phyloP scores from a whole-genome alignment of 2,797 vertebrate species.

The Ceryle rudis region DNA sequence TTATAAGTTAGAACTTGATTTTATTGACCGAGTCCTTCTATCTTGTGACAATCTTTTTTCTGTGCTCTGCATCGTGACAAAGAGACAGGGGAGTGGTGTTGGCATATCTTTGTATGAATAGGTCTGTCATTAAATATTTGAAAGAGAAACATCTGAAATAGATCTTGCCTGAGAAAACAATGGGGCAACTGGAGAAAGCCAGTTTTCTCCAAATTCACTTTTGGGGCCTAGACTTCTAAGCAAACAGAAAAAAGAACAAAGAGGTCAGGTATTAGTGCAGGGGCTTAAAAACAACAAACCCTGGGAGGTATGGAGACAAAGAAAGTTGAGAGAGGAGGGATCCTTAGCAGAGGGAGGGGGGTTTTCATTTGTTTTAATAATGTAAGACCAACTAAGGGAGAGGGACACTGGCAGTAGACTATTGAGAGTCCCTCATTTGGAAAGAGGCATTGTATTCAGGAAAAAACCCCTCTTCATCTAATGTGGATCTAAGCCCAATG shows the following conservation, averaged over 20 bases:
- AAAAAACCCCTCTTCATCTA: not conserved
- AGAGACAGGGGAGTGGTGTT: slow-evolving; percentile 70
- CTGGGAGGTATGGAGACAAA: not conserved
- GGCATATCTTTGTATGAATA: slow-evolving; percentile 73
- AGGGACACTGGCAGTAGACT: not conserved
- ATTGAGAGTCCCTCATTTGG: not conserved
- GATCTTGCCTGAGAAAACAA: slow-evolving; percentile 70
- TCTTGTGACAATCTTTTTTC: slow-evolving; percentile 53
- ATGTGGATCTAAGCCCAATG: fast-evolving
- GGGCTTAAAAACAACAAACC: not conserved
- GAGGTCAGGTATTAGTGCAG: not conserved
- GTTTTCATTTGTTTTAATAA: not conserved
- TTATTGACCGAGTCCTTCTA: slow-evolving; percentile 45
- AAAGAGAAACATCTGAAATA: slow-evolving; percentile 75
- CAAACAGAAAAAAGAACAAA: not conserved
- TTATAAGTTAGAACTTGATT: slow-evolving; percentile 5
- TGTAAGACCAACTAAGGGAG: not conserved
- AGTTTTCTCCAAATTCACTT: slow-evolving; percentile 61
- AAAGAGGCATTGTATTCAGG: not conserved
- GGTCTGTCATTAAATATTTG: slow-evolving; percentile 74
- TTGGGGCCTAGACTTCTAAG: slow-evolving; percentile 10
- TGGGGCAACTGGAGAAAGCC: slow-evolving; percentile 63
- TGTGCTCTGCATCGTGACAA: slow-evolving; percentile 52
- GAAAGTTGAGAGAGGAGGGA: not conserved
- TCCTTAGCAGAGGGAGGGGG: not conserved